Evolutionary conservation across 2,113 vertebrate species (phyloP).

Genomic region (Sardina pilchardus): DNA sequence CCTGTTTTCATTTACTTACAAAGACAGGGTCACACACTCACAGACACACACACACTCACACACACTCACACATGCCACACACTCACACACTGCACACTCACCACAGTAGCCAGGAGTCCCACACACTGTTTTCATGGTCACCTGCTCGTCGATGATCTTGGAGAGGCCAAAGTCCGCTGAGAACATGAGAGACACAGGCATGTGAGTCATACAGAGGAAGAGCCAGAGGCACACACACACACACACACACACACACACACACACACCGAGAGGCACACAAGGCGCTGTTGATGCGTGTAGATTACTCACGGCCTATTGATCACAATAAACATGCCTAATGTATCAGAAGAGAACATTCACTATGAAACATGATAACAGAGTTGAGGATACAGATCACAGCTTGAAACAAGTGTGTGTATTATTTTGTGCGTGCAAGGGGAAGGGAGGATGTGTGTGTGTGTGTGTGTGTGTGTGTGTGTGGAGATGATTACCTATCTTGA

Average conservation of each 20-base stretch:
- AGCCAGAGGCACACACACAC: too few relatives aligned
- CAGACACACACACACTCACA: too few relatives aligned
- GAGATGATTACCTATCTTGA: constrained; percentile 78
- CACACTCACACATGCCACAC: too few relatives aligned
- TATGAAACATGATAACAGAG: not conserved
- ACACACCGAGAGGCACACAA: too few relatives aligned
- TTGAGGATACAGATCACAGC: too few relatives aligned
- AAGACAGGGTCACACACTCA: not conserved
- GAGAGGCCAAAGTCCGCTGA: constrained; percentile 88
- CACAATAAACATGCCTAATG: not conserved
- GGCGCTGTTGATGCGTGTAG: not conserved
- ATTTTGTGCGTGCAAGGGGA: too few relatives aligned
- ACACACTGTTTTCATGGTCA: constrained; percentile 87
- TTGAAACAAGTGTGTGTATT: too few relatives aligned
- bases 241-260: not conserved
- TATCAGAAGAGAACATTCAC: not conserved
- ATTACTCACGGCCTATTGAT: not conserved
- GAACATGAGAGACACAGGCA: not conserved
- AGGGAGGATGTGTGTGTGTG: not conserved
- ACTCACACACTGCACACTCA: constrained; percentile 54
- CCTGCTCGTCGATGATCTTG: constrained; percentile 86
- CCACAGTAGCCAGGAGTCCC: constrained; percentile 89
- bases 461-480: not conserved
- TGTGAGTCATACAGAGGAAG: not conserved
- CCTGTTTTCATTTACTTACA: not conserved